Conservation (phyloP, 1,140 invertebrate species). For the Ptiloglossa arizonensis region DNA sequence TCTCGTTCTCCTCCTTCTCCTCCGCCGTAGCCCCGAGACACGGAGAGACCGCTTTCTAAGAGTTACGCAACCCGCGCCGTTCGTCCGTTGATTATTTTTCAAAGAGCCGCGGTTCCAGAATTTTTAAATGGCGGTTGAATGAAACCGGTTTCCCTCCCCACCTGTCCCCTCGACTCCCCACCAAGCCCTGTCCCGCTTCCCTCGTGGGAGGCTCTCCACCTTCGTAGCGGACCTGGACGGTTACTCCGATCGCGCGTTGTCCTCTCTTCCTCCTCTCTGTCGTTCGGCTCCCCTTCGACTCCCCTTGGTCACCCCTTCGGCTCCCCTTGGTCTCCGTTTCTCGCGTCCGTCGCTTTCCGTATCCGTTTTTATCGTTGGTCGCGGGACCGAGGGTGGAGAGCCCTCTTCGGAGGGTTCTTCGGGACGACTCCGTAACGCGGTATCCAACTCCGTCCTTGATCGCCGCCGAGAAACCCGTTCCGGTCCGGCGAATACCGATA, state of each 20-base stretch:
- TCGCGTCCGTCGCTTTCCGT: constrained; percentile 14
- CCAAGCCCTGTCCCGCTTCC: background rate
- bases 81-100: constrained; percentile 77
- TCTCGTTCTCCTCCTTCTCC: constrained; percentile 35
- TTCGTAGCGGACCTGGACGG: constrained; percentile 46
- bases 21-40: constrained; percentile 26
- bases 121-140: constrained; percentile 76
- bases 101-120: constrained; percentile 69
- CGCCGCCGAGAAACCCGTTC: constrained; percentile 41
- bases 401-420: constrained; percentile 5
- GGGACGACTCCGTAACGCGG: constrained; percentile 40
- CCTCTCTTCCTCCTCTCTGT: background rate
- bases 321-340: background rate
- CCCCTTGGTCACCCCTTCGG: no score
- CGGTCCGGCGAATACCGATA: constrained; percentile 49
- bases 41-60: constrained; percentile 71
- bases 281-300: no score
- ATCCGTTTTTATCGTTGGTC: constrained; percentile 29
- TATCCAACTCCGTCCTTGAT: constrained; percentile 64
- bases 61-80: constrained; percentile 71
- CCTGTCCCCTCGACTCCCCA: constrained; percentile 21
- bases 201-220: constrained; percentile 54
- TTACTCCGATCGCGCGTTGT: constrained; percentile 37
- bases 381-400: background rate
- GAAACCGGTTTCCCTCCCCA: constrained; percentile 72